Conservation (phyloP, 2,888 invertebrate genomes). For the Chloromyia formosa region DNA sequence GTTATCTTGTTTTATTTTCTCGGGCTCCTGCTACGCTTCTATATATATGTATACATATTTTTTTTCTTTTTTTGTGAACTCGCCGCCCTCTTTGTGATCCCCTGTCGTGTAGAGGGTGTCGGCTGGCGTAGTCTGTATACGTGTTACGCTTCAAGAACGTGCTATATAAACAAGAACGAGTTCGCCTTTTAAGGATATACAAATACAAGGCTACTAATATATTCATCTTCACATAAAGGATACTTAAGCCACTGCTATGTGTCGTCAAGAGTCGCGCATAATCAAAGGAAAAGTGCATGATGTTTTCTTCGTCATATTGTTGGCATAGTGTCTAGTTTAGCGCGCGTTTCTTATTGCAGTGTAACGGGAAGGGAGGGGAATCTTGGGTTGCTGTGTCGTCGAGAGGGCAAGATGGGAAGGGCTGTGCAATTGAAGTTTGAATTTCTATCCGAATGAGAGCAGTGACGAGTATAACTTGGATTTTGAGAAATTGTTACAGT, state of each 20-base stretch:
- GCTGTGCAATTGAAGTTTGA: no score
- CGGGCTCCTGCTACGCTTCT: background rate
- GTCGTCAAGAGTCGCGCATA: conserved; percentile 14
- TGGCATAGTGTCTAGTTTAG: background rate
- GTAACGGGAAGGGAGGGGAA: no score
- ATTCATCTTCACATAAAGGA: conserved; percentile 46
- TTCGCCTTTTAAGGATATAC: conserved; percentile 43
- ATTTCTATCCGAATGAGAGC: no score
- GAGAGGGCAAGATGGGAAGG: no score
- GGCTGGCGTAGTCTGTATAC: background rate
- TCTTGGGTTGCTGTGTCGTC: no score
- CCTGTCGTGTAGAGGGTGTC: background rate
- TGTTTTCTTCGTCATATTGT: conserved; percentile 18
- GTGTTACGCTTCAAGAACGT: conserved; percentile 27
- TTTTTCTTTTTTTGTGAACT: conserved; percentile 1
- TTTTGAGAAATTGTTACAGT: no score
- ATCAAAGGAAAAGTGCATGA: conserved; percentile 15
- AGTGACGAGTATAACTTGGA: no score
- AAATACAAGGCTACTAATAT: conserved; percentile 47
- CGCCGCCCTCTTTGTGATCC: background rate
- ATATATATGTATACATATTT: background rate
- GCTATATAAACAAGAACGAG: conserved; percentile 38
- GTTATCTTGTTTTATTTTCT: conserved; percentile 14
- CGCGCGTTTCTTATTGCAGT: conserved; percentile 5
- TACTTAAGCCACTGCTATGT: conserved; percentile 29